A percentile compares a stretch with the other conserved stretches of the same genome.
Evolutionary conservation across 2,113 vertebrate genomes (phyloP).

Genomic region (Barbus barbus): DNA sequence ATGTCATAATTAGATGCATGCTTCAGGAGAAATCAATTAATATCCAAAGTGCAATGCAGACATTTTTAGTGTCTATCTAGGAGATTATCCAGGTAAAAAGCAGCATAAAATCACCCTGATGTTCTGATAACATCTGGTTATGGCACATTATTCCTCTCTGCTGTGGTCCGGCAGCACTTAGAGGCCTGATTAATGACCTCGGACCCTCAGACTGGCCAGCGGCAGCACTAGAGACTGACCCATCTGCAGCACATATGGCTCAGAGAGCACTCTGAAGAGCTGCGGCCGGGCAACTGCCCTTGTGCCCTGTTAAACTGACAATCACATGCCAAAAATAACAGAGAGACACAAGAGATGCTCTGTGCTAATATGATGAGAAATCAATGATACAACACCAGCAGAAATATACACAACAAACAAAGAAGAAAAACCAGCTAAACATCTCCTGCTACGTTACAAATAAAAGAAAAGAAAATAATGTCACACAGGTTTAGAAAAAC

Average conservation of each 20-base stretch:
- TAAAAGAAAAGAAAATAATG: not conserved
- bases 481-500: not conserved
- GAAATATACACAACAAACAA: too few species aligned
- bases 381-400: not conserved
- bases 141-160: conserved; percentile 30
- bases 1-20: too few species aligned
- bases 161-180: conserved; percentile 13
- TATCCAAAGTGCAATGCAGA: too few species aligned
- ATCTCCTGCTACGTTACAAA: not conserved
- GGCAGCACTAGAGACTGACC: not conserved
- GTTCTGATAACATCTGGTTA: conserved; percentile 22
- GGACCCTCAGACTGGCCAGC: not conserved
- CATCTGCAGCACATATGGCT: not conserved
- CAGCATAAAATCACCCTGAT: conserved; percentile 40
- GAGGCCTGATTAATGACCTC: conserved; percentile 38
- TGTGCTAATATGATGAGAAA: not conserved
- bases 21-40: too few species aligned
- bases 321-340: conserved; percentile 51
- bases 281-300: conserved; percentile 27
- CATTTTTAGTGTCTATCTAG: too few species aligned
- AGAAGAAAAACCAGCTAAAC: too few species aligned
- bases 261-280: not conserved
- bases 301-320: conserved; percentile 5
- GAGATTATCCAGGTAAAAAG: too few species aligned
- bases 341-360: not conserved